Conservation (phyloP, 2,797 vertebrate genomes). For the Sciurus vulgaris region DNA sequence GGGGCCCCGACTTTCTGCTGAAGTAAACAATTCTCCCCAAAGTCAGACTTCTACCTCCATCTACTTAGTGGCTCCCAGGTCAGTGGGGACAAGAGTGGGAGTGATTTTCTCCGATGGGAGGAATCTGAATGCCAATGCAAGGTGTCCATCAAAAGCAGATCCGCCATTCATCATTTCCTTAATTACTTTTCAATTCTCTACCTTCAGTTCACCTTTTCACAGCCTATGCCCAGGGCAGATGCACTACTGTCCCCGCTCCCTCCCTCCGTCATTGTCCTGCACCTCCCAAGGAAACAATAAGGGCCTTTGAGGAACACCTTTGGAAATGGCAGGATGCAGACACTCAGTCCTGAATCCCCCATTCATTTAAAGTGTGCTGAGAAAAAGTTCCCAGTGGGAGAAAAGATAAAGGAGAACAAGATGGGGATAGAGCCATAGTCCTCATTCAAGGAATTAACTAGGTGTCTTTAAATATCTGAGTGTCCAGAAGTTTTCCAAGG, state of each 20-base stretch:
- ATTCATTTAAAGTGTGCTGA: background rate
- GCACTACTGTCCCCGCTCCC: background rate
- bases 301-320: background rate
- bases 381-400: background rate
- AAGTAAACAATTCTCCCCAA: background rate
- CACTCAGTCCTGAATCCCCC: background rate
- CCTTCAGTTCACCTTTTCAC: conserved; percentile 21
- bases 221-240: background rate
- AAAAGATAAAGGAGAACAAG: background rate
- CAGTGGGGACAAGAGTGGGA: rapidly evolving
- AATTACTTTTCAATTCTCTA: conserved; percentile 35
- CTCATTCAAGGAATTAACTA: background rate
- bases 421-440: background rate
- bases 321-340: background rate
- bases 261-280: rapidly evolving
- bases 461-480: background rate
- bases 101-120: background rate
- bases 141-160: background rate
- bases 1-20: background rate
- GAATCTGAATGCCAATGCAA: background rate
- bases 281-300: background rate
- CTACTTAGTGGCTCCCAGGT: background rate
- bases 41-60: background rate
- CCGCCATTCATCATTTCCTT: background rate
- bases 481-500: background rate